Percentiles rank a stretch among this genome's conserved stretches.
Evolutionary conservation across 2,797 vertebrate genomes (phyloP).

Genomic region (Gymnothorax reevesii): DNA sequence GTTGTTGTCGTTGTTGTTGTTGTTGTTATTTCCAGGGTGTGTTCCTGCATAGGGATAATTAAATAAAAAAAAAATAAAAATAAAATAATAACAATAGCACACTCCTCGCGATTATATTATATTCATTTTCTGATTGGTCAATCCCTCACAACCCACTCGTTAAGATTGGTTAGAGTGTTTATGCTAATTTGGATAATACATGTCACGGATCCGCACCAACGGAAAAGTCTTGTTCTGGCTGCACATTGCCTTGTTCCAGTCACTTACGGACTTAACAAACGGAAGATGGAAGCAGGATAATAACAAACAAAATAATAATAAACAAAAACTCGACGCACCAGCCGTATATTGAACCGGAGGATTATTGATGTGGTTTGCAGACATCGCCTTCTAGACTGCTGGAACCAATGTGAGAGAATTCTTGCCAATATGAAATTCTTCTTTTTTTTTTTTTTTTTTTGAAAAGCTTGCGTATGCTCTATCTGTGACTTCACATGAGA

Average conservation of each 20-base stretch:
- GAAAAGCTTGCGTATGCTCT: too few species aligned
- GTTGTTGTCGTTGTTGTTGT: too few species aligned
- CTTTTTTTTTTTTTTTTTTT: too few species aligned
- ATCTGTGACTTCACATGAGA: too few species aligned
- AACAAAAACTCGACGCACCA: not conserved
- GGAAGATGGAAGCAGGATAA: not conserved
- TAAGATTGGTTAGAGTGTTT: not conserved
- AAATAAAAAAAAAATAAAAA: not conserved
- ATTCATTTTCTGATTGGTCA: not conserved
- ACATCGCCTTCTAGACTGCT: not conserved
- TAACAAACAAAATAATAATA: not conserved
- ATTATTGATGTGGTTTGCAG: not conserved
- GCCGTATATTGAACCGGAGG: not conserved
- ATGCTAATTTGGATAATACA: not conserved
- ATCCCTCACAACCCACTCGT: not conserved
- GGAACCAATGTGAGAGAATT: slow-evolving; percentile 1
- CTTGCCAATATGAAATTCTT: not conserved
- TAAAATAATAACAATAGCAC: not conserved
- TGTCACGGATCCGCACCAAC: not conserved
- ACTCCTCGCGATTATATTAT: not conserved
- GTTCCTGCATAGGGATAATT: too few species aligned
- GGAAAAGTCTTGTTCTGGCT: not conserved
- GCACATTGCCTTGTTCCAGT: not conserved
- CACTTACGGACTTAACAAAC: not conserved
- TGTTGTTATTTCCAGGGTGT: too few species aligned